phyloP scores from a whole-genome alignment of 2,797 vertebrate species.

The Clarias pachynema region DNA sequence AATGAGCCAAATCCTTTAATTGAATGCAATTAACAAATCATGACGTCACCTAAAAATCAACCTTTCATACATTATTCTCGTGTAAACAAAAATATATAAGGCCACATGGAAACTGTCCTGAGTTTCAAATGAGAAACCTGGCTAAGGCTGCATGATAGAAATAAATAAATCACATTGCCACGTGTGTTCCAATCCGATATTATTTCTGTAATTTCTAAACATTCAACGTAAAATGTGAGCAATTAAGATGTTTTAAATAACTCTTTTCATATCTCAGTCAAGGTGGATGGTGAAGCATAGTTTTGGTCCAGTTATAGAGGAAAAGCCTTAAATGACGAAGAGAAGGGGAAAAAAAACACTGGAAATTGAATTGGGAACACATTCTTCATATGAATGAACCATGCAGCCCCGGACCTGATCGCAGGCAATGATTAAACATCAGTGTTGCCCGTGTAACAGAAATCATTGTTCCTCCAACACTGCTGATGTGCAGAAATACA shows the following conservation, averaged over 20 bases:
- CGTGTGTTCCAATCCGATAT: neutral
- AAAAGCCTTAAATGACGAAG: neutral
- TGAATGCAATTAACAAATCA: conserved; percentile 4
- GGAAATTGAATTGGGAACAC: neutral
- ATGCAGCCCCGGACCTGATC: neutral
- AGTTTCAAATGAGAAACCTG: conserved; percentile 3
- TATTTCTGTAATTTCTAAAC: neutral
- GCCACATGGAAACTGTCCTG: conserved; percentile 45
- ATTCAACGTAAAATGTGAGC: neutral
- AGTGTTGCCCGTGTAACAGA: neutral
- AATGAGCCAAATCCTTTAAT: conserved; percentile 3
- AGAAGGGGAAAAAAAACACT: too few relatives aligned
- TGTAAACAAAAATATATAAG: conserved; percentile 51
- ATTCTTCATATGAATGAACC: neutral
- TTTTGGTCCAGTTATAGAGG: neutral
- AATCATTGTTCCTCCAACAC: neutral
- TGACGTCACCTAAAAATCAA: conserved; percentile 26
- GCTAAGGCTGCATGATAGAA: conserved; percentile 7
- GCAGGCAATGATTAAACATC: neutral
- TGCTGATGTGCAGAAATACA: neutral
- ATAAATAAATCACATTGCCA: neutral
- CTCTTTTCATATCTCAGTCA: neutral
- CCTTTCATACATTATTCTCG: neutral
- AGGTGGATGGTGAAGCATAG: neutral
- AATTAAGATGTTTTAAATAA: neutral